Base-by-base conservation (phyloP, 1,140 invertebrate species). In the Zaprionus taronus region DNA sequence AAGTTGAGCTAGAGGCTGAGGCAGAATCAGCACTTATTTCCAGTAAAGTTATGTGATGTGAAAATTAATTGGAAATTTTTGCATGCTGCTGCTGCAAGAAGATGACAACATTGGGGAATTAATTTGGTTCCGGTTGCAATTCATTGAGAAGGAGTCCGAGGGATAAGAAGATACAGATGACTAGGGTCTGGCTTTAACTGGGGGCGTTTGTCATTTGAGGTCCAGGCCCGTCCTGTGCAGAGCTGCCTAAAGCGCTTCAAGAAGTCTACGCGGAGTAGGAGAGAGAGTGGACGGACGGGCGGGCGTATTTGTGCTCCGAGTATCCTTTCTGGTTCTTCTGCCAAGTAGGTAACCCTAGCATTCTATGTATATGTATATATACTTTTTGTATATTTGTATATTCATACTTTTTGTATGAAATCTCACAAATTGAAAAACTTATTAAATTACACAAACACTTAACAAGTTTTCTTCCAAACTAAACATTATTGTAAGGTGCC, bases 61-160 rank as follows among this genome's bases (percentile, higher is more conserved):
- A 70, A 87, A 87, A 90, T 84, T 87, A 87, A 87, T 87, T 87
- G 84, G 81, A 80, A 87, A 81, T 90, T 84, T 87, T 70, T 72
- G 63, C 75, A 24, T 69, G 74, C 63, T 81, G 57, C 80, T 72
- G 7, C 72, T 80, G 65, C 71, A 61, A 65, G 78, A 53, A 80
- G 77, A 72, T 69, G 64, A 60, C 74, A 71, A 60, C 74, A 75
- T 70, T 70, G 65, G 70, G 51, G 12, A 51, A 51, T 51, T 51
- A 51, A 78, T 66, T 78, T 74, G 64, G 47, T 81, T 87, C 83
- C 83, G 83, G 60, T 79, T 24, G 51, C 64, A 49, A 22, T 9
- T 12, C 4, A 22, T 24, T n/a, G 24, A 44, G 24, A 2, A 12
- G 31, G 4, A 47, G 11, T 1, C 55, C 26, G 22, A 2, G 6